Percentiles rank a stretch among this genome's conserved stretches.
These are phyloP conservation scores for Rhegmatorhina hoffmannsi DNA, from an alignment of 2,113 vertebrate genomes.

Conservation along the genomic window DNA sequence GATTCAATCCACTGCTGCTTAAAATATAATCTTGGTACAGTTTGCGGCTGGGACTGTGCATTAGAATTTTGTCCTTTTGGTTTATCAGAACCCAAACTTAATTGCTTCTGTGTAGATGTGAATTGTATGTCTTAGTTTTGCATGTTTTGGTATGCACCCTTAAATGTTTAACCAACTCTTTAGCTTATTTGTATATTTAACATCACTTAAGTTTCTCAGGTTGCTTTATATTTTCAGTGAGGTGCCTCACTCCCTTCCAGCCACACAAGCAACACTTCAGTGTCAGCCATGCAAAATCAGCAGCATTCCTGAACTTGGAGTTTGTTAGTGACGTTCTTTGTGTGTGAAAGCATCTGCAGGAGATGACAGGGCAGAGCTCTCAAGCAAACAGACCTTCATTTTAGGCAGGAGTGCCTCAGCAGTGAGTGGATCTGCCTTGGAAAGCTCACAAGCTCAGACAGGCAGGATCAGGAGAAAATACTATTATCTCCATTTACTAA, in stretches of 20 bases:
- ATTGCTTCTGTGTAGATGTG: not conserved
- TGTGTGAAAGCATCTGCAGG: not conserved
- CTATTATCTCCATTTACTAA: not conserved
- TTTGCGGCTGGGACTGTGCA: not conserved
- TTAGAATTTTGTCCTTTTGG: not conserved
- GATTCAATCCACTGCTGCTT: not conserved
- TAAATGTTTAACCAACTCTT: not conserved
- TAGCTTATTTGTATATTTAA: not conserved
- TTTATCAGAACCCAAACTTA: not conserved
- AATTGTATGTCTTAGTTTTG: not conserved
- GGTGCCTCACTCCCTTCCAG: not conserved
- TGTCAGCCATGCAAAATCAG: not conserved
- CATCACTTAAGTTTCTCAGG: not conserved
- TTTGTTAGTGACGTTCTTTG: not conserved
- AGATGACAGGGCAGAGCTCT: not conserved
- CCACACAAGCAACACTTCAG: rapidly evolving
- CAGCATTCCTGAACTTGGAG: not conserved
- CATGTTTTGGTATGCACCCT: not conserved
- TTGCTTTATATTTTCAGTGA: not conserved
- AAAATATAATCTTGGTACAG: constrained; percentile 19
- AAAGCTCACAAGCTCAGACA: not conserved
- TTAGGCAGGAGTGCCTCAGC: not conserved
- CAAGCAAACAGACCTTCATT: not conserved
- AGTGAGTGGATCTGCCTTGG: not conserved
- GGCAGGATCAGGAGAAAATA: not conserved